phyloP scores from a whole-genome alignment of 2,113 vertebrate species.

The Arizona elegans region DNA sequence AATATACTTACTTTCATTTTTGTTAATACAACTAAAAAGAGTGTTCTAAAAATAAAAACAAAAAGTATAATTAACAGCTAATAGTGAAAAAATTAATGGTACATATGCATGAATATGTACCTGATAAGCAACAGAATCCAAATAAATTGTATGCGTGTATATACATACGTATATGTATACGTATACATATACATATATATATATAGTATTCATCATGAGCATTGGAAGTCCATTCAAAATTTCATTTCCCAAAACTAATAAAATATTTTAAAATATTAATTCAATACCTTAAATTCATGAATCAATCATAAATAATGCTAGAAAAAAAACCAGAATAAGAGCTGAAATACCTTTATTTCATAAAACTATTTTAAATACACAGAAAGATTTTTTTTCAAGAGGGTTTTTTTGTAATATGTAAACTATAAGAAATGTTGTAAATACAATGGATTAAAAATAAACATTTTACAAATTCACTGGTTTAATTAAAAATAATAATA shows the following conservation, averaged over 20 bases:
- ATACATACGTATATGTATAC: not conserved
- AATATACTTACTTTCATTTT: constrained; percentile 97
- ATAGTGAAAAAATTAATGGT: not conserved
- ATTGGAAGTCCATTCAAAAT: not conserved
- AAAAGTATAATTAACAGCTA: constrained; percentile 45
- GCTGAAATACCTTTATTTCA: not conserved
- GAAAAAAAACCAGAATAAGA: not conserved
- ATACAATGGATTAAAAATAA: not conserved
- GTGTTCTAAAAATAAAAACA: constrained; percentile 86
- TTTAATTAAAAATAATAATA: not conserved
- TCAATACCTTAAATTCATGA: not conserved
- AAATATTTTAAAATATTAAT: constrained; percentile 1
- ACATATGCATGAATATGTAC: not conserved
- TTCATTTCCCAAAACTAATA: not conserved
- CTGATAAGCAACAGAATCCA: not conserved
- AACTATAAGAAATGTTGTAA: not conserved
- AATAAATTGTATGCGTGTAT: not conserved
- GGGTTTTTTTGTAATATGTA: not conserved
- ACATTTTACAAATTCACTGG: not conserved
- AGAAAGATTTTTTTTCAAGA: not conserved
- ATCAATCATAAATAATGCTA: not conserved
- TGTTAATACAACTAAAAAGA: constrained; percentile 97
- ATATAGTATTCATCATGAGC: not conserved
- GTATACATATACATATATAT: no score
- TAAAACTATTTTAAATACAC: not conserved